phyloP scores from a whole-genome alignment of 2,113 vertebrate genomes.

The Platycercus adscitus region DNA sequence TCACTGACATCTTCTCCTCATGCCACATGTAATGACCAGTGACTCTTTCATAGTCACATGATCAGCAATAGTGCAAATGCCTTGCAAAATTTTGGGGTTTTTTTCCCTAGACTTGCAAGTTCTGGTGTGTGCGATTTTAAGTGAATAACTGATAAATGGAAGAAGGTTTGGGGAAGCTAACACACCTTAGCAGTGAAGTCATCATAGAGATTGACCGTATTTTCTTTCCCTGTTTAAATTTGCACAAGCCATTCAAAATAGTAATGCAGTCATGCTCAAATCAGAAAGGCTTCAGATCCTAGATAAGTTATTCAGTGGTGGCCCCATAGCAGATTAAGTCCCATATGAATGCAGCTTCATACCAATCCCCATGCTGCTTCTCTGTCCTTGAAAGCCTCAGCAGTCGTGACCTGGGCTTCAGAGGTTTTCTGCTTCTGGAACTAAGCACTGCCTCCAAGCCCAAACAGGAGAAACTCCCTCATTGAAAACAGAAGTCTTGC shows the following conservation, averaged over 20 bases:
- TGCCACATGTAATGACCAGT: background rate
- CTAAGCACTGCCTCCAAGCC: background rate
- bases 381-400: background rate
- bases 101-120: background rate
- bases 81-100: accelerated
- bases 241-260: background rate
- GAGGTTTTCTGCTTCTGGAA: background rate
- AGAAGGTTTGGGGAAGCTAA: background rate
- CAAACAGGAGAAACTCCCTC: background rate
- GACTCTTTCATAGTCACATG: background rate
- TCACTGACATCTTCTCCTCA: background rate
- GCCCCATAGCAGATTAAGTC: background rate
- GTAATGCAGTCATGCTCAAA: background rate
- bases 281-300: background rate
- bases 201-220: background rate
- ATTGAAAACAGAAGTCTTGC: background rate
- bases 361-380: background rate
- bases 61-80: background rate
- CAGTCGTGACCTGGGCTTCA: background rate
- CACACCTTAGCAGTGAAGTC: background rate
- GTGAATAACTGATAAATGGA: background rate
- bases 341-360: accelerated
- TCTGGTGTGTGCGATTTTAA: background rate
- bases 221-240: background rate
- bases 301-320: background rate